Evolutionary conservation across 2,888 invertebrate species (phyloP), one percentile per base, ranked within the genome.

Genomic region (Actias luna): DNA sequence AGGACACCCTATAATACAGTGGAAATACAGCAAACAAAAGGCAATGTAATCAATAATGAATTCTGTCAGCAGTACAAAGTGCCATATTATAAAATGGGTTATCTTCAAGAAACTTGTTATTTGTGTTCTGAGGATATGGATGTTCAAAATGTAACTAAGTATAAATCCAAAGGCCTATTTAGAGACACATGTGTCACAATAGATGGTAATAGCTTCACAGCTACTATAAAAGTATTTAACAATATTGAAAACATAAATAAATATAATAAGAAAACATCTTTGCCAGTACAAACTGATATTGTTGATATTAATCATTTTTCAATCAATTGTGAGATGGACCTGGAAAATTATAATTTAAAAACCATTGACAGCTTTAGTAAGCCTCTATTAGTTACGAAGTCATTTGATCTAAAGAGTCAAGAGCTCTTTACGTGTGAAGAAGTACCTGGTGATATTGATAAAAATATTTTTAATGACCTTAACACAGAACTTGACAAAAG

Each of bases 81-180:
- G 55, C 84, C 83, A 68, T 92, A 87, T 78, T 82, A 78, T 61
- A 84, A 82, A 74, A 88, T 76, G 68, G 75, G 84, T 67, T 70
- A 66, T 60, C 74, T 91, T 12, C 65, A 64, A 63, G 76, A 85
- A 66, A 72, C 73, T 50, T 84, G 85, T 74, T 61, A 59, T 25
- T 59, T 75, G 63, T 84, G 80, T 67, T 74, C 61, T 62, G 59
- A 63, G 64, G 22, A 60, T 55, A 64, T 61, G 58, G 60, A 59
- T 67, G 39, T 5, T 42, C 58, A 25, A 29, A 16, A 61, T 25
- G 33, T 10, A 35, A 10, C 31, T 33, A 29, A 50, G 36, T 58
- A 46, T 50, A 8, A 52, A 33, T 55, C 29, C 14, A 57, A 64
- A 31, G 14, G 67, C 25, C 59, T 73, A 36, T 22, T 64, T 42